phyloP scores from a whole-genome alignment of 2,797 vertebrate genomes.

The Coilia nasus region DNA sequence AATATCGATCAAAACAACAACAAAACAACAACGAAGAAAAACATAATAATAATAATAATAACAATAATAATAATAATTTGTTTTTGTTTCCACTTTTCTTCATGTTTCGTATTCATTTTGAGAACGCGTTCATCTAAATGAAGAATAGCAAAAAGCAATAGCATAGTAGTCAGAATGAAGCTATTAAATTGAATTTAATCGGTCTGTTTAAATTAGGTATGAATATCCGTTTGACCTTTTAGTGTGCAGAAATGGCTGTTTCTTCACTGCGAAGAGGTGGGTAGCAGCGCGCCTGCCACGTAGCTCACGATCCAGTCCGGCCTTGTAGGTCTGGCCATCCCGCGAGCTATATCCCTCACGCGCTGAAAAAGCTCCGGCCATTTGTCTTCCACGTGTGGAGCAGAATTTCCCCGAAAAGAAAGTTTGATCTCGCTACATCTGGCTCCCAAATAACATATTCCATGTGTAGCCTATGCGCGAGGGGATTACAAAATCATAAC shows the following conservation, averaged over 20 bases:
- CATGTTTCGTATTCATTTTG: too few relatives aligned
- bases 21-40: too few relatives aligned
- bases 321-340: neutral
- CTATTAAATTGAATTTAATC: too few relatives aligned
- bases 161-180: too few relatives aligned
- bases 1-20: too few relatives aligned
- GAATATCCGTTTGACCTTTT: neutral
- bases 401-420: slow-evolving; percentile 26
- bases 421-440: slow-evolving; percentile 37
- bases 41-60: neutral
- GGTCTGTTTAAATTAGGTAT: neutral
- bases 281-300: neutral
- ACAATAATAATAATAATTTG: neutral
- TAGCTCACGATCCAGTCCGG: neutral
- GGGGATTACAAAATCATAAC: slow-evolving; percentile 39
- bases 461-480: slow-evolving; percentile 37
- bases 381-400: slow-evolving; percentile 46
- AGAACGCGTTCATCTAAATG: neutral
- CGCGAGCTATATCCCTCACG: neutral
- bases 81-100: neutral
- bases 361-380: slow-evolving; percentile 28
- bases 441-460: slow-evolving; percentile 45
- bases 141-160: too few relatives aligned
- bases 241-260: neutral
- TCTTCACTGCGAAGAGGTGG: neutral